Conservation (phyloP, 1,140 invertebrate species). For the Rhyacophila brunnea region DNA sequence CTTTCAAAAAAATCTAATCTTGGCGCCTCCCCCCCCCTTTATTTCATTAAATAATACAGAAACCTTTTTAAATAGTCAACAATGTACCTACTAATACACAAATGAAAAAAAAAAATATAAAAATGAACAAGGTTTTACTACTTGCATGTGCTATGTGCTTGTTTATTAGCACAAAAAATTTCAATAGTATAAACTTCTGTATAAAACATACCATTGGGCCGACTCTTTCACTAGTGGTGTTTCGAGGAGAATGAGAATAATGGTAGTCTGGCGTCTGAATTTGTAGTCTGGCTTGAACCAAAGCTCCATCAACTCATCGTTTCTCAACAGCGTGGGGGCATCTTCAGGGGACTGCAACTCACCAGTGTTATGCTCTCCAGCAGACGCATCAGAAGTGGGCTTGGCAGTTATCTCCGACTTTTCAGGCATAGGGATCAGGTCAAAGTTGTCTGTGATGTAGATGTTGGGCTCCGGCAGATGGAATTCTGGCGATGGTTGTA, state of each 20-base stretch:
- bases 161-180: too few species aligned
- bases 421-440: slow-evolving; percentile 53
- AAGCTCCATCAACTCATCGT: slow-evolving; percentile 64
- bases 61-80: too few species aligned
- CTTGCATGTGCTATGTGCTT: too few species aligned
- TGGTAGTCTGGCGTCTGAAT: slow-evolving; percentile 80
- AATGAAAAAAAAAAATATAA: too few species aligned
- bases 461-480: slow-evolving; percentile 76
- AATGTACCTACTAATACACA: too few species aligned
- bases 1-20: too few species aligned
- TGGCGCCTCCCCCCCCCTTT: too few species aligned
- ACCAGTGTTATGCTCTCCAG: background rate
- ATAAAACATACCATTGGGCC: slow-evolving; percentile 43
- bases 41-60: too few species aligned
- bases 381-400: background rate
- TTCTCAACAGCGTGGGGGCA: slow-evolving; percentile 61
- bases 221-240: slow-evolving; percentile 62
- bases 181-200: too few species aligned
- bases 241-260: slow-evolving; percentile 72
- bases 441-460: slow-evolving; percentile 82
- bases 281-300: slow-evolving; percentile 88
- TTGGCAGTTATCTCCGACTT: background rate
- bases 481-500: slow-evolving; percentile 57
- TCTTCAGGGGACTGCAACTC: slow-evolving; percentile 20
- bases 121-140: too few species aligned